A percentile compares a stretch with the other conserved stretches of the same genome.
Conservation (phyloP, 2,888 invertebrate species). For the Timema podura region DNA sequence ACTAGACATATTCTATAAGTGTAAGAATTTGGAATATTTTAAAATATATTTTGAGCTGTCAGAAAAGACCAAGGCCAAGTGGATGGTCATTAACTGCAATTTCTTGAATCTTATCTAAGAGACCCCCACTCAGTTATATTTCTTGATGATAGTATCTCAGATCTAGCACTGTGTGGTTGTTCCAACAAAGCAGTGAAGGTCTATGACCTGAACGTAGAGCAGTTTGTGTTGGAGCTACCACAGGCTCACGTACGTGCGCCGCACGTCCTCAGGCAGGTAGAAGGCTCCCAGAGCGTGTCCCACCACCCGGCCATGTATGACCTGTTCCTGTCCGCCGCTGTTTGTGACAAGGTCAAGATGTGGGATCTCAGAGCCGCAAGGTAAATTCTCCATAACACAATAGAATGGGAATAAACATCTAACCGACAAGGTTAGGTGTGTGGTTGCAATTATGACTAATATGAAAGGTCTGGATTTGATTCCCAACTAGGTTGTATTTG, state of each 20-base stretch:
- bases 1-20: too few species aligned
- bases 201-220: conserved; percentile 30
- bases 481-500: too few species aligned
- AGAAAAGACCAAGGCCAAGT: too few species aligned
- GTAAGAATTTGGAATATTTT: too few species aligned
- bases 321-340: conserved; percentile 28
- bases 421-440: too few species aligned
- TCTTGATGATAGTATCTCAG: too few species aligned
- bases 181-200: conserved; percentile 28
- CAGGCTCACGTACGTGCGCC: conserved; percentile 27
- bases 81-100: too few species aligned
- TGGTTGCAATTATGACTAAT: too few species aligned
- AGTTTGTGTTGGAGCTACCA: conserved; percentile 16
- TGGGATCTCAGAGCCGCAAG: conserved; percentile 30
- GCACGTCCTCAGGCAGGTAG: conserved; percentile 24
- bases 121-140: too few species aligned
- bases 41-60: too few species aligned
- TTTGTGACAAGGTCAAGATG: conserved; percentile 28
- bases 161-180: conserved; percentile 29
- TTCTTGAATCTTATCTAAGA: too few species aligned
- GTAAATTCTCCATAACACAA: conserved; percentile 12
- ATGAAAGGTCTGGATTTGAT: too few species aligned
- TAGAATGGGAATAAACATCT: background rate
- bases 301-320: conserved; percentile 25
- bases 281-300: conserved; percentile 22